Evolutionary conservation across 2,797 vertebrate genomes (phyloP).

Genomic region (Falco concolor): DNA sequence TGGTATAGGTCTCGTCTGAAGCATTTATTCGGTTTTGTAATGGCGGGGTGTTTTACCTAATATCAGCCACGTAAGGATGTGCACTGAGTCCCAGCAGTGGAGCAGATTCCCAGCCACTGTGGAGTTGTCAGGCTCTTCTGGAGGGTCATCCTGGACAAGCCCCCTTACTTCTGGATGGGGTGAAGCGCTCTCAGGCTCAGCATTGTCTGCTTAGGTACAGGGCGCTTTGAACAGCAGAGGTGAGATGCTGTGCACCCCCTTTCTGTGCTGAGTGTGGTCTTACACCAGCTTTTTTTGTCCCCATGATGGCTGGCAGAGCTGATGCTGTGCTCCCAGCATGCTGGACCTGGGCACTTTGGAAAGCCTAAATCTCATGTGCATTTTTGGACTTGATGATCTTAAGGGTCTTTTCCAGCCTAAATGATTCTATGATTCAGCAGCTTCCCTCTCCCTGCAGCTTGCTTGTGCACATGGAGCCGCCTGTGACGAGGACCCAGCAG

Average conservation of each 20-base stretch:
- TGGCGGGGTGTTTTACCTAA: background rate
- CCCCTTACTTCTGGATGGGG: background rate
- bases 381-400: background rate
- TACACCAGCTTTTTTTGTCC: background rate
- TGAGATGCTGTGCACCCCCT: background rate
- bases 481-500: background rate
- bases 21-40: background rate
- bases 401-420: background rate
- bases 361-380: fast-evolving
- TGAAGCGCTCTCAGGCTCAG: background rate
- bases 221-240: background rate
- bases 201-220: background rate
- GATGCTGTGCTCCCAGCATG: fast-evolving
- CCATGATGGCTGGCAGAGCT: fast-evolving
- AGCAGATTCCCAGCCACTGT: background rate
- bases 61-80: background rate
- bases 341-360: background rate
- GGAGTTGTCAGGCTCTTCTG: background rate
- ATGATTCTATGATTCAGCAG: background rate
- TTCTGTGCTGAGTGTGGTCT: fast-evolving
- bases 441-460: background rate
- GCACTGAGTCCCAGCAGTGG: background rate
- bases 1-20: background rate
- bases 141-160: background rate
- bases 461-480: fast-evolving